These are phyloP conservation scores for Penaeus vannamei DNA, from an alignment of 1,140 invertebrate genomes.

Conservation along the genomic window DNA sequence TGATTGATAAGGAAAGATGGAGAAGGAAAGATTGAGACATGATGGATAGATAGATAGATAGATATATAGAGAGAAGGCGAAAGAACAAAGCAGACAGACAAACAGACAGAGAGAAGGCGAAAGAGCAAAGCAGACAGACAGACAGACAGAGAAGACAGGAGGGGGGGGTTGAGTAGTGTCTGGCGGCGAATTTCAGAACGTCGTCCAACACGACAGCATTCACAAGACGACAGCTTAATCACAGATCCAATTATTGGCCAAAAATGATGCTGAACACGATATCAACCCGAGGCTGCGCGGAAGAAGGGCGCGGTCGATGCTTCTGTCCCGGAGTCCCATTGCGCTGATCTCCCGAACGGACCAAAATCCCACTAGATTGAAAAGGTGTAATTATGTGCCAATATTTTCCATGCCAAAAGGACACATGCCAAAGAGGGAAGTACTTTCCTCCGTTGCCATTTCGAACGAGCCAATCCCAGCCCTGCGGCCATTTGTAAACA, in stretches of 20 bases:
- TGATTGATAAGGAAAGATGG: too few species aligned
- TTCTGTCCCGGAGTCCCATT: background rate
- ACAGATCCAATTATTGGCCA: slow-evolving; percentile 46
- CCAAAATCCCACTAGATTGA: background rate
- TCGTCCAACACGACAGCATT: slow-evolving; percentile 42
- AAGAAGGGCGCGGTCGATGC: background rate
- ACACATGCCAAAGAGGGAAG: background rate
- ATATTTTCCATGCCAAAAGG: background rate
- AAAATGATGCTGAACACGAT: background rate
- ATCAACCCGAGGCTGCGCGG: background rate
- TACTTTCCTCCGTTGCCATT: background rate
- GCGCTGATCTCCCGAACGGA: background rate
- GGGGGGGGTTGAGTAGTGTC: background rate
- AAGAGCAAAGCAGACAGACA: background rate
- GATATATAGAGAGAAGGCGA: background rate
- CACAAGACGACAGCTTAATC: slow-evolving; percentile 56
- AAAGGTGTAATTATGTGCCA: slow-evolving; percentile 52
- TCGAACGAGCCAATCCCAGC: background rate
- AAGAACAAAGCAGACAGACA: background rate
- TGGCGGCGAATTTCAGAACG: background rate
- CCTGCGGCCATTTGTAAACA: slow-evolving; percentile 64
- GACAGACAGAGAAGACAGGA: background rate
- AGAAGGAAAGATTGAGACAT: too few species aligned
- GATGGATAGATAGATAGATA: background rate
- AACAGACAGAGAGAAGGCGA: background rate